phyloP scores from a whole-genome alignment of 2,888 invertebrate genomes.

The Callimorpha dominula region DNA sequence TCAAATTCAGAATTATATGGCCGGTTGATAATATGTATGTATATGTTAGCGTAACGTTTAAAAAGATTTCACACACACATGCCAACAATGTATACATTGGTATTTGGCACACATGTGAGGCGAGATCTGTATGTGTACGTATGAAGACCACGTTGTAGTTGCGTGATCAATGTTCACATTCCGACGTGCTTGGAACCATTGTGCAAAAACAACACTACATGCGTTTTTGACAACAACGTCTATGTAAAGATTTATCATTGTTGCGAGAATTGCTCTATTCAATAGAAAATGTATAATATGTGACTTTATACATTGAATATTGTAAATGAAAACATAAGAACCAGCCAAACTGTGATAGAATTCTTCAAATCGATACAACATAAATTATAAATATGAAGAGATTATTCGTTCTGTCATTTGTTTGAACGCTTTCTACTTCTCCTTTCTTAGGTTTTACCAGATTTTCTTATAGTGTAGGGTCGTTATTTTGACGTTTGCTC shows the following conservation, averaged over 20 bases:
- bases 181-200: conserved; percentile 67
- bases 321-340: neutral
- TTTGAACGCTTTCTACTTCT: neutral
- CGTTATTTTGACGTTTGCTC: neutral
- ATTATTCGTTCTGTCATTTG: neutral
- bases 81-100: conserved; percentile 63
- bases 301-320: neutral
- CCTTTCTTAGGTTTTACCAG: neutral
- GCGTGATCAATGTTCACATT: conserved; percentile 81
- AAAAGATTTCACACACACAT: conserved; percentile 54
- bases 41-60: conserved; percentile 50
- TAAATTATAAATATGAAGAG: neutral
- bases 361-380: neutral
- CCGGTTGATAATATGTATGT: conserved; percentile 5
- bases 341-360: neutral
- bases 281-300: neutral
- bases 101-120: conserved; percentile 65
- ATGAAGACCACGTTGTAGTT: conserved; percentile 69
- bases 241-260: conserved; percentile 27
- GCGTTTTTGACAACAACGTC: conserved; percentile 44
- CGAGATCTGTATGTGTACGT: conserved; percentile 53
- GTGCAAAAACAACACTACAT: conserved; percentile 49
- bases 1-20: conserved; percentile 55
- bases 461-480: neutral
- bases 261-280: conserved; percentile 31